phyloP scores from a whole-genome alignment of 2,797 vertebrate species.

The Amniataba percoides region DNA sequence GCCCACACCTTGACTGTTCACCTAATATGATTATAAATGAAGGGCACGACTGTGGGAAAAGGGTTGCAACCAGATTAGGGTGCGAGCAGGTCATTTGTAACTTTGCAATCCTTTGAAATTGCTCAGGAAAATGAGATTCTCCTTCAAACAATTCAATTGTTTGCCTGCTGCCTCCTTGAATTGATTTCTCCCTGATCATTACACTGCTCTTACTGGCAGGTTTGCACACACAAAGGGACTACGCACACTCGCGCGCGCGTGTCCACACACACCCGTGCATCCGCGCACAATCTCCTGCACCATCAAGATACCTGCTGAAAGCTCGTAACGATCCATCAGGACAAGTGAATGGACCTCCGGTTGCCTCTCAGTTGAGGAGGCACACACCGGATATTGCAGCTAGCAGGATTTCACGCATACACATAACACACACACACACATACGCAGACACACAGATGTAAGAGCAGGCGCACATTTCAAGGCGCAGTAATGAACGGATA shows the following conservation, averaged over 20 bases:
- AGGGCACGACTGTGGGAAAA: slow-evolving; percentile 50
- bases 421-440: slow-evolving; percentile 7
- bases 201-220: slow-evolving; percentile 72
- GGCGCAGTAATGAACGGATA: slow-evolving; percentile 53
- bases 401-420: slow-evolving; percentile 40
- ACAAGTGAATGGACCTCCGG: slow-evolving; percentile 57
- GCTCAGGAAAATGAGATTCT: slow-evolving; percentile 74
- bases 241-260: not conserved
- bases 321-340: slow-evolving; percentile 65
- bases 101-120: slow-evolving; percentile 53
- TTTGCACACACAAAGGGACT: slow-evolving; percentile 44
- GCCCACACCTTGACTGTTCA: slow-evolving; percentile 51
- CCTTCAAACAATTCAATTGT: slow-evolving; percentile 81
- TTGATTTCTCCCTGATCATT: slow-evolving; percentile 73
- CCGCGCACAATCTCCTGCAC: slow-evolving; percentile 6
- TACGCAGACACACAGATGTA: slow-evolving; percentile 7
- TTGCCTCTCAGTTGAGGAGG: slow-evolving; percentile 55
- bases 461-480: slow-evolving; percentile 39
- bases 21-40: slow-evolving; percentile 58
- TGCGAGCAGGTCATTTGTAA: slow-evolving; percentile 59
- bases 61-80: slow-evolving; percentile 66
- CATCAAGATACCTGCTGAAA: slow-evolving; percentile 62
- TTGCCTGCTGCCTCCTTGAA: slow-evolving; percentile 67
- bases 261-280: slow-evolving; percentile 7
- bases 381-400: slow-evolving; percentile 64